Evolutionary conservation across 2,888 invertebrate genomes (phyloP).

Genomic region (Tineola bisselliella): DNA sequence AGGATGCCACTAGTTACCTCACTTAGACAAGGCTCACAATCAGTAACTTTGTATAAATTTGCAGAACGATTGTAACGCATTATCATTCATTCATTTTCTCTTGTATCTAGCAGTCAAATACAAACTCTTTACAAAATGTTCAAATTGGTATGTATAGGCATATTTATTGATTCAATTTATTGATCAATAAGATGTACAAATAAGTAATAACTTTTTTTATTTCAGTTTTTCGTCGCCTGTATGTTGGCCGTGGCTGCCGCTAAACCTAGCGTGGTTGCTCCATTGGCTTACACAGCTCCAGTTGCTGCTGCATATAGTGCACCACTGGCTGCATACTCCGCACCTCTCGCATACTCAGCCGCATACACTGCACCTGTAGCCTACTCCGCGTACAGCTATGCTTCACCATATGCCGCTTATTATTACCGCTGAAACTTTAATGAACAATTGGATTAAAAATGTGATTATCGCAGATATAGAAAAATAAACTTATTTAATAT

Average conservation of each 20-base stretch:
- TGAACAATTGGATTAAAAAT: background rate
- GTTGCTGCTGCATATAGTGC: conserved; percentile 29
- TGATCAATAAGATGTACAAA: too few species aligned
- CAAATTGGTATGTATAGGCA: conserved; percentile 29
- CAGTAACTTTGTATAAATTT: background rate
- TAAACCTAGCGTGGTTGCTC: conserved; percentile 29
- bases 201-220: conserved; percentile 18
- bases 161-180: too few species aligned
- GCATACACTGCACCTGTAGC: conserved; percentile 23
- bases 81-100: background rate
- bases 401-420: conserved; percentile 42
- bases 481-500: too few species aligned
- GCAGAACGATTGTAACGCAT: background rate
- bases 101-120: background rate
- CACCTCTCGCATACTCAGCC: conserved; percentile 36
- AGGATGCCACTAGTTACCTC: conserved; percentile 1
- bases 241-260: conserved; percentile 41
- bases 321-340: conserved; percentile 30
- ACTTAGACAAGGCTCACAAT: background rate
- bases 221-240: conserved; percentile 41
- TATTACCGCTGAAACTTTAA: conserved; percentile 11
- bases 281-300: conserved; percentile 26
- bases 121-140: background rate
- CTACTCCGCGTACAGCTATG: conserved; percentile 20
- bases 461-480: too few species aligned